A percentile compares a stretch with the other conserved stretches of the same genome.
These are phyloP conservation scores for Morpho achilles DNA, from an alignment of 2,888 invertebrate genomes.

Conservation along the genomic window DNA sequence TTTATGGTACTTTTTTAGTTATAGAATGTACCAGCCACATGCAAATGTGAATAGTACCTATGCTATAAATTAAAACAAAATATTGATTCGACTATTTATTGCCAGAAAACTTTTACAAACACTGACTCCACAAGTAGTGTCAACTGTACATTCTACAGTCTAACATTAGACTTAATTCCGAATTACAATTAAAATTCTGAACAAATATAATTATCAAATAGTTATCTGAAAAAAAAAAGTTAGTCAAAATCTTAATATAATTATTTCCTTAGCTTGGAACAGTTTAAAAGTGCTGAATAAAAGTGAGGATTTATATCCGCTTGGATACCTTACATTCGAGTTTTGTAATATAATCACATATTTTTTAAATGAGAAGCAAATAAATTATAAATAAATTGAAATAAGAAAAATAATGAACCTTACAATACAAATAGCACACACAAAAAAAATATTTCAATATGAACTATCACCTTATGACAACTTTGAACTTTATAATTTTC, in stretches of 20 bases:
- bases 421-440: constrained; percentile 68
- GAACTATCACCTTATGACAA: constrained; percentile 74
- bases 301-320: constrained; percentile 63
- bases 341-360: constrained; percentile 64
- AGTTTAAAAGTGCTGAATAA: constrained; percentile 48
- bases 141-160: constrained; percentile 69
- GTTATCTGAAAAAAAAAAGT: constrained; percentile 48
- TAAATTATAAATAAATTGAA: constrained; percentile 68
- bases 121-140: constrained; percentile 63
- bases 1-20: no score
- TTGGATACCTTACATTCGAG: constrained; percentile 65
- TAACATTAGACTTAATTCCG: constrained; percentile 68
- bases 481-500: constrained; percentile 74
- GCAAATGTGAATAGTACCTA: no score
- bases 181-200: constrained; percentile 44
- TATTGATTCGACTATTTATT: constrained; percentile 73
- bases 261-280: constrained; percentile 49
- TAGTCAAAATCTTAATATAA: constrained; percentile 57
- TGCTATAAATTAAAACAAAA: constrained; percentile 4
- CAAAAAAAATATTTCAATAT: constrained; percentile 64
- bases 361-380: constrained; percentile 50
- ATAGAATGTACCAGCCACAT: neutral
- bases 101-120: constrained; percentile 77
- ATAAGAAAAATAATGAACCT: constrained; percentile 63
- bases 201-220: constrained; percentile 42